These are phyloP conservation scores for Chalcis sispes DNA, from an alignment of 2,888 invertebrate genomes.

Conservation along the genomic window DNA sequence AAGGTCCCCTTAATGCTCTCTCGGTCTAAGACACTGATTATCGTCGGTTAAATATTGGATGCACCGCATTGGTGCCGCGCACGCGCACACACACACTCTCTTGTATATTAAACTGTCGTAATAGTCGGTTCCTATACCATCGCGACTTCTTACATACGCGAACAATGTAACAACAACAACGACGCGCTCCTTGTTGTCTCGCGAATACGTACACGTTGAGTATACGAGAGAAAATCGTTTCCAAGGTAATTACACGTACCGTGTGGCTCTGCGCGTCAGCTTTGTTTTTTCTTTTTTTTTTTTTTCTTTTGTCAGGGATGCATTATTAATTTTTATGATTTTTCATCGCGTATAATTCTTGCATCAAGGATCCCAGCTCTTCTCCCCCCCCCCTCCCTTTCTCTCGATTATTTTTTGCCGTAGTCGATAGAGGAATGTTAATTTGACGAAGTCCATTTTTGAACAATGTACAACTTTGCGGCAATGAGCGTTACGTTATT, in stretches of 20 bases:
- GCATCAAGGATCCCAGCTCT: too few species aligned
- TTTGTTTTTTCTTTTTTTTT: too few species aligned
- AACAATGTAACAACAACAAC: slow-evolving; percentile 5
- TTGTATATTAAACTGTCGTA: slow-evolving; percentile 51
- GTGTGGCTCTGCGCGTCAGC: neutral
- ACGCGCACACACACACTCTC: neutral
- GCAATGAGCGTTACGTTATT: slow-evolving; percentile 1
- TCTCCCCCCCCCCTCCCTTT: too few species aligned
- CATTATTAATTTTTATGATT: slow-evolving; percentile 40
- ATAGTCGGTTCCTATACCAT: slow-evolving; percentile 1
- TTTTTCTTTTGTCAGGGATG: slow-evolving; percentile 13
- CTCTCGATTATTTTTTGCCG: neutral
- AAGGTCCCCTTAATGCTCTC: slow-evolving; percentile 61
- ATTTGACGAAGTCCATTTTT: slow-evolving; percentile 39
- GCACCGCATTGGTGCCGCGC: slow-evolving; percentile 36
- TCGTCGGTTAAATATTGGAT: slow-evolving; percentile 61
- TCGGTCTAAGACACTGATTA: slow-evolving; percentile 63
- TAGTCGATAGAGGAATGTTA: slow-evolving; percentile 23
- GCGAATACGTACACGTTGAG: slow-evolving; percentile 6
- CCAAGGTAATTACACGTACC: slow-evolving; percentile 39
- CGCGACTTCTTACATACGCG: slow-evolving; percentile 4
- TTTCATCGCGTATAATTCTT: slow-evolving; percentile 10
- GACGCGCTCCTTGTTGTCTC: too few species aligned
- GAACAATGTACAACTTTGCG: neutral
- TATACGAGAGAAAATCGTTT: slow-evolving; percentile 30